Base-by-base conservation (phyloP, 1,140 invertebrate species). In the Leptinotarsa undecemlineata region DNA sequence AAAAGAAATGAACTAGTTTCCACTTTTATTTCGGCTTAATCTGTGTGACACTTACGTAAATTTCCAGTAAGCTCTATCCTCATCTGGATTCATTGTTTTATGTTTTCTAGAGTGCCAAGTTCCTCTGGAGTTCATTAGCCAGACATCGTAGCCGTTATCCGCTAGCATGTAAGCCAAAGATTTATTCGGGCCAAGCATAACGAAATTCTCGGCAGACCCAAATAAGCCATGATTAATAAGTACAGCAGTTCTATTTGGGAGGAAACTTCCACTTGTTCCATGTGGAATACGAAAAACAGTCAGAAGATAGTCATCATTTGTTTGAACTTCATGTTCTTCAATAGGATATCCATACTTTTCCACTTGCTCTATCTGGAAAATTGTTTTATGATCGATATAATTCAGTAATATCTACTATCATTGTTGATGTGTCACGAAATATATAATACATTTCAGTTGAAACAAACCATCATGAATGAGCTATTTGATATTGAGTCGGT, bases 141-240 rank as follows among this genome's bases (percentile, higher is more conserved):
- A 94, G 3, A 94, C 91, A 76, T 94, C 92, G 82, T 89, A 93
- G 19, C 90, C 91, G 14, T 82, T 81, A 77, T 93, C 89, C 0
- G 89, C 87, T 8, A 88, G 80, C 48, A 82, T 80, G 57, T 87
- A 84, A 21, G 81, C 85, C 89, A 82, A 71, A 2, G 88, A 88
- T 75, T 90, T 90, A 21, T 88, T 83, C 3, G 90, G 91, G 26
- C 90, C 90, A 48, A 88, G 85, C 2, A 91, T 83, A 8, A 94
- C 78, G 87, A 89, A 95, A 77, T 90, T 89, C 0, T 90, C 88
- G 0, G 92, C 90, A 75, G 88, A 90, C 8, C 88, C 87, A 2
- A 93, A 82, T 0, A 95, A 80, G 6, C 93, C 93, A 78, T 95
- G 93, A 81, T 92, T 91, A 3, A 93, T 64, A 26, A 90, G 85